Conservation (phyloP, 2,888 invertebrate species). For the Auanema sp. region DNA sequence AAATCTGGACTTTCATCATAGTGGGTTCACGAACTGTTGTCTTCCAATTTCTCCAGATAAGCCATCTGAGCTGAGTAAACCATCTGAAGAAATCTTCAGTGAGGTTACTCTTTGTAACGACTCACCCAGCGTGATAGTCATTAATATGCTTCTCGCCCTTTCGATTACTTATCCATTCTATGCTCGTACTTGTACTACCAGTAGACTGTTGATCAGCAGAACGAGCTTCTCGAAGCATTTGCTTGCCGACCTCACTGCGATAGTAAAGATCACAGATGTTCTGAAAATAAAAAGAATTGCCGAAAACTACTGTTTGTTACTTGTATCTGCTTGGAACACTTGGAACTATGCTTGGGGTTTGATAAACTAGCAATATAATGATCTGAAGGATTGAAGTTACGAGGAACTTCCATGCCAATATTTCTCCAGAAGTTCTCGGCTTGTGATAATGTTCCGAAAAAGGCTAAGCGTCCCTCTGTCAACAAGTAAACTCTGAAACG, state of each 20-base stretch:
- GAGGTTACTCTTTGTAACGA: background rate
- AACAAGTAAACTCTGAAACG: conserved; percentile 51
- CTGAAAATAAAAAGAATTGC: conserved; percentile 17
- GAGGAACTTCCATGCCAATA: conserved; percentile 57
- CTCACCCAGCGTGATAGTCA: conserved; percentile 10
- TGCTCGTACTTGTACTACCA: conserved; percentile 12
- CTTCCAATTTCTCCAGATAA: conserved; percentile 89
- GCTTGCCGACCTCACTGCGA: conserved; percentile 28
- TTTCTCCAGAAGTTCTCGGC: conserved; percentile 49
- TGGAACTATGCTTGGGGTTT: background rate
- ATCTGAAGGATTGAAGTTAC: conserved; percentile 64
- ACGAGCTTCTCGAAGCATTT: conserved; percentile 24
- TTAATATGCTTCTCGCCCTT: conserved; percentile 5
- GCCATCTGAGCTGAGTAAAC: conserved; percentile 83
- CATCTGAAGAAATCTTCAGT: conserved; percentile 71
- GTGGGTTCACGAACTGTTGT: conserved; percentile 87
- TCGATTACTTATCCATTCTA: conserved; percentile 2
- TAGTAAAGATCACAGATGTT: conserved; percentile 29
- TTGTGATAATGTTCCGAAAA: conserved; percentile 46
- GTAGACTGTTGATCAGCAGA: conserved; percentile 1
- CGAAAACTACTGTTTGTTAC: conserved; percentile 7
- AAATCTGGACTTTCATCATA: conserved; percentile 82
- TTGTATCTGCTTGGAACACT: conserved; percentile 7
- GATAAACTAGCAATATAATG: conserved; percentile 64
- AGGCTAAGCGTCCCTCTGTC: conserved; percentile 54